Conservation (phyloP, 1,140 invertebrate genomes). For the Ceratosolen solmsi region DNA sequence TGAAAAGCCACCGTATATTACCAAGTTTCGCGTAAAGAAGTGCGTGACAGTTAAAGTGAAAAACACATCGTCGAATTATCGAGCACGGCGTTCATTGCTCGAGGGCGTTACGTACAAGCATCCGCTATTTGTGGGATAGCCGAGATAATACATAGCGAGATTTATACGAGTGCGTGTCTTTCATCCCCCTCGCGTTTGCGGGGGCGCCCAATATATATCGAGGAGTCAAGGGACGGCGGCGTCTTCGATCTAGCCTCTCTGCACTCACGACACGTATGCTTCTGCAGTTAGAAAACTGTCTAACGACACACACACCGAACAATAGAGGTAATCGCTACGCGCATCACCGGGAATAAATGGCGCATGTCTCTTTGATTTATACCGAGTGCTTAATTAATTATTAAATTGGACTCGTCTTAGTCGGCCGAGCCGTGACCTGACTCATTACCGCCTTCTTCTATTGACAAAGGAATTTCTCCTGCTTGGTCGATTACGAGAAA, state of each 20-base stretch:
- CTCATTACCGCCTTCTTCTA: not conserved
- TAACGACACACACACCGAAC: constrained; percentile 30
- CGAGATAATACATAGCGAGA: constrained; percentile 65
- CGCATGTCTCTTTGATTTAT: constrained; percentile 38
- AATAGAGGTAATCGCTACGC: constrained; percentile 28
- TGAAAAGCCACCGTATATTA: too few species aligned
- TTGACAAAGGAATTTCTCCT: not conserved
- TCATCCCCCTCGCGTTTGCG: constrained; percentile 55
- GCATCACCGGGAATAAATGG: constrained; percentile 15
- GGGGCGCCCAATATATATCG: not conserved
- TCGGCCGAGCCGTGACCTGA: not conserved
- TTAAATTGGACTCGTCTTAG: constrained; percentile 32
- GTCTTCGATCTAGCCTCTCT: constrained; percentile 30
- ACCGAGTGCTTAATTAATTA: constrained; percentile 41
- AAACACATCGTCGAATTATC: constrained; percentile 34
- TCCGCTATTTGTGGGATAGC: constrained; percentile 66
- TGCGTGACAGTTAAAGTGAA: constrained; percentile 19
- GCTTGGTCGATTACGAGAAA: not conserved
- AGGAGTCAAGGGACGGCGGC: not conserved
- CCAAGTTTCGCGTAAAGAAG: not conserved
- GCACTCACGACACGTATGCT: constrained; percentile 43
- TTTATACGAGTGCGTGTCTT: constrained; percentile 63
- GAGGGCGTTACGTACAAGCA: constrained; percentile 64
- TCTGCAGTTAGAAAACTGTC: constrained; percentile 3
- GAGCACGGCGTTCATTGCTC: constrained; percentile 44